Conservation (phyloP, 1,140 invertebrate genomes). For the Zaprionus africanus region DNA sequence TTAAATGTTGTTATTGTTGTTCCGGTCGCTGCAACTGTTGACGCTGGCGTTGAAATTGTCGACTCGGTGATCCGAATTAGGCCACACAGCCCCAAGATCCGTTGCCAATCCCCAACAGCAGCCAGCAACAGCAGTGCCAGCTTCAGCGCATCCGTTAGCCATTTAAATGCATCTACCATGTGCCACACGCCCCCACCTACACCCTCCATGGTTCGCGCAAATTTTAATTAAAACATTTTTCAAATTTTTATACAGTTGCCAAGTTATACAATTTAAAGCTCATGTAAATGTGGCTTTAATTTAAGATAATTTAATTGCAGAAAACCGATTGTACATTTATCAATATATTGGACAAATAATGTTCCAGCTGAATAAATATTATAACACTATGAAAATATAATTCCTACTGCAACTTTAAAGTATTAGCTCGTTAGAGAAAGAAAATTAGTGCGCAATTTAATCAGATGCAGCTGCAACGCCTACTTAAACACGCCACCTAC, state of each 20-base stretch:
- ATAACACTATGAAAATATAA: not conserved
- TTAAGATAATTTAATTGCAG: not conserved
- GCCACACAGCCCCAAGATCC: constrained; percentile 45
- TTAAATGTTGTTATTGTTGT: constrained; percentile 74
- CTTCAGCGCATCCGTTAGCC: constrained; percentile 57
- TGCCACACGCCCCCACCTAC: not conserved
- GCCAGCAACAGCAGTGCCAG: constrained; percentile 2
- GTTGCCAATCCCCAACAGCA: constrained; percentile 45
- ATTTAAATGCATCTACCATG: constrained; percentile 24
- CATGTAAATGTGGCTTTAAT: not conserved
- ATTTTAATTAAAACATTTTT: constrained; percentile 17
- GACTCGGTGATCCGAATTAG: constrained; percentile 78
- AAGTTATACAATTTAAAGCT: not conserved
- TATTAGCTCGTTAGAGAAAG: not conserved
- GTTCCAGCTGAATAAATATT: not conserved
- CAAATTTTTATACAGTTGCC: not conserved
- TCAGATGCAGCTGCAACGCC: constrained; percentile 43
- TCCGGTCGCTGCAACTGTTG: constrained; percentile 18
- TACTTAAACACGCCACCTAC: constrained; percentile 29
- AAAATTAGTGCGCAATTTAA: constrained; percentile 69
- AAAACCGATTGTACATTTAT: not conserved
- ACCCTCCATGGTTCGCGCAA: not conserved
- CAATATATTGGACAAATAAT: not conserved
- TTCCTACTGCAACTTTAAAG: not conserved
- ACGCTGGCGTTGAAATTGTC: constrained; percentile 46